Conservation (phyloP, 2,888 invertebrate genomes). For the Bellardia pandia region DNA sequence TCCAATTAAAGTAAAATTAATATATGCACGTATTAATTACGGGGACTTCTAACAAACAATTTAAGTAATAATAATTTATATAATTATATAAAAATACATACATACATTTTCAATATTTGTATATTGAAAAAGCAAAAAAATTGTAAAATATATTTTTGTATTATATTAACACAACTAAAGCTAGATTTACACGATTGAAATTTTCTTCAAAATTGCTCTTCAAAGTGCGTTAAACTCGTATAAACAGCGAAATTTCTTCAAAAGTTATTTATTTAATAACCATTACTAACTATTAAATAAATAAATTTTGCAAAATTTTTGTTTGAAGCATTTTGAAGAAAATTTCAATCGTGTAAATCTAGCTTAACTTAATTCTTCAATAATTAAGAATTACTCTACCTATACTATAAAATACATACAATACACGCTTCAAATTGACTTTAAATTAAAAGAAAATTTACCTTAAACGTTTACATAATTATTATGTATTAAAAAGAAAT, state of each 20-base stretch:
- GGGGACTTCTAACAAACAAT: conserved; percentile 7
- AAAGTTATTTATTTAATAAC: too few species aligned
- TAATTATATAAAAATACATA: background rate
- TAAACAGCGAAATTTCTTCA: too few species aligned
- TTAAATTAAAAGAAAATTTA: conserved; percentile 52
- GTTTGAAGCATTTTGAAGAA: too few species aligned
- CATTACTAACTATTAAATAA: too few species aligned
- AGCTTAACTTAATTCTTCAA: conserved; percentile 42
- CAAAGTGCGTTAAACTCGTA: too few species aligned
- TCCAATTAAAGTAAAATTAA: background rate
- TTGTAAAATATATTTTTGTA: conserved; percentile 62
- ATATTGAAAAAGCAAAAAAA: conserved; percentile 25
- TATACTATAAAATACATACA: conserved; percentile 34
- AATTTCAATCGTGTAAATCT: too few species aligned
- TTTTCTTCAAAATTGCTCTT: too few species aligned
- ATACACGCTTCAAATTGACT: conserved; percentile 59
- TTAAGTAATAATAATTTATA: background rate
- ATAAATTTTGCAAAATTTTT: too few species aligned
- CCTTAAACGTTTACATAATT: conserved; percentile 62
- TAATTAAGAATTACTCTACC: conserved; percentile 31
- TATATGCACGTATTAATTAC: background rate
- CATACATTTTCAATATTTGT: conserved; percentile 37
- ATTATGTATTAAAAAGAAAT: conserved; percentile 55
- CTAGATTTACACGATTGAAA: too few species aligned
- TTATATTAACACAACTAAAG: conserved; percentile 46